Conservation (phyloP, 2,797 vertebrate genomes). For the Tapirus indicus region DNA sequence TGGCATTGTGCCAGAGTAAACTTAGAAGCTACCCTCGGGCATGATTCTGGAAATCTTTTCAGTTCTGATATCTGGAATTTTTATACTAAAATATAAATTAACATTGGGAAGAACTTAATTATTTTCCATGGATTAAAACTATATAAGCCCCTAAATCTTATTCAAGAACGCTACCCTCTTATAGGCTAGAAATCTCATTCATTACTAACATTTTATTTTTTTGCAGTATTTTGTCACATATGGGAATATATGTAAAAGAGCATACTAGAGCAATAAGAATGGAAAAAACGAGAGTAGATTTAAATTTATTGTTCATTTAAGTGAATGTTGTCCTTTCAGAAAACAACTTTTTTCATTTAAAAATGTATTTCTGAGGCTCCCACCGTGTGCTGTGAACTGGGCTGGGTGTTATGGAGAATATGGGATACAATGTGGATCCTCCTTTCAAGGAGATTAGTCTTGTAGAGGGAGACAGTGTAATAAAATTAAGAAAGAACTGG, state of each 20-base stretch:
- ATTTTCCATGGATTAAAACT: conserved; percentile 74
- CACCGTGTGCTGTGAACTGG: background rate
- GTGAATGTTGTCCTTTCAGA: background rate
- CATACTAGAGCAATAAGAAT: background rate
- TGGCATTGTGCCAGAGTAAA: conserved; percentile 83
- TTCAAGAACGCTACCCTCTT: conserved; percentile 41
- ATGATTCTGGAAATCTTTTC: conserved; percentile 79
- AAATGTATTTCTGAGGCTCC: background rate
- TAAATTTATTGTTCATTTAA: conserved; percentile 42
- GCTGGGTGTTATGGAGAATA: background rate
- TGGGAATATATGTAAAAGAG: background rate
- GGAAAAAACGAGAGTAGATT: background rate
- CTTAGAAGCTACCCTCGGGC: conserved; percentile 78
- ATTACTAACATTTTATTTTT: background rate
- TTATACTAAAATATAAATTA: conserved; percentile 67
- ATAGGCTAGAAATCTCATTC: conserved; percentile 28
- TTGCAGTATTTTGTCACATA: background rate
- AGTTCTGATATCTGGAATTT: conserved; percentile 61
- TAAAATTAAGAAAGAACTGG: background rate
- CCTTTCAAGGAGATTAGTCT: background rate
- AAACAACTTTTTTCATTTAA: conserved; percentile 10
- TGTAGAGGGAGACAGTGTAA: background rate
- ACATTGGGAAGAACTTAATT: conserved; percentile 74
- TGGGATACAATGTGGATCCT: background rate
- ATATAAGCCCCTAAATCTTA: conserved; percentile 49